Base-by-base conservation (phyloP, 1,140 invertebrate species). In the Sitobion miscanthi region DNA sequence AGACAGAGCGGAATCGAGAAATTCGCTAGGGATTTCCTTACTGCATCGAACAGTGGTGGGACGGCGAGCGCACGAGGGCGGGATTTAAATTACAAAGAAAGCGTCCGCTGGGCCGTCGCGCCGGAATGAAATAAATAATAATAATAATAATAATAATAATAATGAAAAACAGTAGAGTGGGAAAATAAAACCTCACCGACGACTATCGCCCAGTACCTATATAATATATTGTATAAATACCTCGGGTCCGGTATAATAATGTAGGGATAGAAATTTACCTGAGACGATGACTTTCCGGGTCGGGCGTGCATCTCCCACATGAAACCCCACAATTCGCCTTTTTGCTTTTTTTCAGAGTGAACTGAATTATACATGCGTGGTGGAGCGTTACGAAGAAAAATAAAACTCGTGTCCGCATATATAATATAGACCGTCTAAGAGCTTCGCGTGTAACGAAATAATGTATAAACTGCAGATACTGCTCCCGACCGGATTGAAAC, bases 81-180 rank as follows among this genome's bases (percentile, higher is more conserved):
- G 57, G 62, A 77, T 91, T 91, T 77, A 91, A 91, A 91, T 91
- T 77, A 91, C n/a, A 47, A 91, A 77, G 62, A 91, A 90, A 91
- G 23, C 69, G 45, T 77, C 42, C 69, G 25, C 57, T n/a, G 45
- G 88, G 88, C 62, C 62, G 30, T 30, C 14, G 62, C 62, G 14
- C 62, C 14, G 21, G n/a, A 77, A 30, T n/a, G n/a, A n/a, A 77
- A 77, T 77, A 47, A 35, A 35, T 35, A 35, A 35, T 35, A 86
- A 86, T 86, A 86, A 86, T n/a, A 86, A 42, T 42, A 42, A 86
- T n/a, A 86, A 42, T 42, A 42, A 52, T 35, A 89, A 89, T 86
- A 54, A 87, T 23, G 17, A 87, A 35, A 85, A 23, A 89, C 45
- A 35, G 38, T 52, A 52, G 47, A 88, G 21, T 14, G 5, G 86